Base-by-base conservation (phyloP, 2,113 vertebrate genomes). In the Sylvicapra grimmia region DNA sequence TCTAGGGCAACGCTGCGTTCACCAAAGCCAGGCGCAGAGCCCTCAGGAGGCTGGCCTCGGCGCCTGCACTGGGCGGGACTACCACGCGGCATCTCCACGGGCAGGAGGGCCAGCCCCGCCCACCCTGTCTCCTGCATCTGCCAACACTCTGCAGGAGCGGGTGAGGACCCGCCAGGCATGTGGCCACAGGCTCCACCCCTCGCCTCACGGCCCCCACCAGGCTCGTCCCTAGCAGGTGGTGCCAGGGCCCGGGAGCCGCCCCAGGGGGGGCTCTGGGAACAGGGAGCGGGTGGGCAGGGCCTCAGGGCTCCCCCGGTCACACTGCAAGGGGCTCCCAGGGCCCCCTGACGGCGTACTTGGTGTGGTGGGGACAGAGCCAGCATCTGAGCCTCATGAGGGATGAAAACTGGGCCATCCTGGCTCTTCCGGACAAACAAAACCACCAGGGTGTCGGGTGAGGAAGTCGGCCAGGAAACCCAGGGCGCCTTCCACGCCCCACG, bases 161-260 rank as follows among this genome's bases (percentile, higher is more conserved):
- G 40, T 15, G 54, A 33, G 49, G 68, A 16, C 19, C 19, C 1
- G 40, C 68, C 68, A 16, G 40, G 12, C 8, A 21, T 3, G 19
- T 40, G 59, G 18, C 59, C 11, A 1, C 79, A 5, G 25, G 27
- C 68, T 56, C 40, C 18, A 40, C n/a, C 47, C 0, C 18, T 13
- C 0, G 2, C 58, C 68, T 14, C 5, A 5, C 0, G 0, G 36
- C 44, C 65, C 33, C 29, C 3, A 51, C 16, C 0, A 3, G 23
- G 31, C 18, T 16, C 2, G 2, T 51, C n/a, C 47, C 85, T 16
- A 15, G 53, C 40, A 31, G 3, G 13, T 1, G 25, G 33, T 16
- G 54, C 84, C 12, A 3, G n/a, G 90, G 89, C 89, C 21, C 1
- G 0, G 21, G 49, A 83, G 79, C 47, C 29, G 0, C 29, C 29